Conservation (phyloP, 2,888 invertebrate genomes). For the Malthinus flaveolus region DNA sequence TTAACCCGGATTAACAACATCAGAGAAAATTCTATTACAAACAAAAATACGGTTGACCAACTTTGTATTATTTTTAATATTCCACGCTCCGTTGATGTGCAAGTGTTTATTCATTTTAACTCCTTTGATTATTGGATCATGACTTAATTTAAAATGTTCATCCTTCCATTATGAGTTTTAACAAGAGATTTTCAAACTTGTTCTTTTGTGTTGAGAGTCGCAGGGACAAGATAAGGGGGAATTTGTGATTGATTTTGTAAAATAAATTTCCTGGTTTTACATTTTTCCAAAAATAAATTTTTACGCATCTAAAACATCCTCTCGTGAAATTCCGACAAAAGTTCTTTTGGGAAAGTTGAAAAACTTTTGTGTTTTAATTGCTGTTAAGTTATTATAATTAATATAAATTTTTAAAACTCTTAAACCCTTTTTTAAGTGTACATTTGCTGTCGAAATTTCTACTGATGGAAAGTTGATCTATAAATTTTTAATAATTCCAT, state of each 20-base stretch:
- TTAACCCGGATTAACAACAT: conserved; percentile 25
- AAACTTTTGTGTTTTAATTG: too few relatives aligned
- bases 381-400: too few relatives aligned
- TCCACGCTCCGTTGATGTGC: conserved; percentile 25
- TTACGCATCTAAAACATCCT: too few relatives aligned
- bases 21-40: conserved; percentile 16
- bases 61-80: conserved; percentile 26
- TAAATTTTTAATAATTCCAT: not conserved
- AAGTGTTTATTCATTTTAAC: conserved; percentile 27
- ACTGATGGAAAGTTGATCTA: too few relatives aligned
- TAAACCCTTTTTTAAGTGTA: too few relatives aligned
- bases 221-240: not conserved
- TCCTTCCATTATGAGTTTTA: conserved; percentile 13
- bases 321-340: too few relatives aligned
- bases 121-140: conserved; percentile 26
- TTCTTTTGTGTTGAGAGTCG: not conserved
- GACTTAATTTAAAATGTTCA: conserved; percentile 20
- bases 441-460: too few relatives aligned
- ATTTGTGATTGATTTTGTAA: too few relatives aligned
- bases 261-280: too few relatives aligned
- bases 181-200: conserved; percentile 1
- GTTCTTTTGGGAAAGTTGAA: too few relatives aligned
- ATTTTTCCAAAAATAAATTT: too few relatives aligned
- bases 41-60: conserved; percentile 23
- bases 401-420: too few relatives aligned